Percentiles rank a stretch among this genome's conserved stretches.
phyloP scores from a whole-genome alignment of 64 coral and sea anemone species.

The Montipora capricornis region DNA sequence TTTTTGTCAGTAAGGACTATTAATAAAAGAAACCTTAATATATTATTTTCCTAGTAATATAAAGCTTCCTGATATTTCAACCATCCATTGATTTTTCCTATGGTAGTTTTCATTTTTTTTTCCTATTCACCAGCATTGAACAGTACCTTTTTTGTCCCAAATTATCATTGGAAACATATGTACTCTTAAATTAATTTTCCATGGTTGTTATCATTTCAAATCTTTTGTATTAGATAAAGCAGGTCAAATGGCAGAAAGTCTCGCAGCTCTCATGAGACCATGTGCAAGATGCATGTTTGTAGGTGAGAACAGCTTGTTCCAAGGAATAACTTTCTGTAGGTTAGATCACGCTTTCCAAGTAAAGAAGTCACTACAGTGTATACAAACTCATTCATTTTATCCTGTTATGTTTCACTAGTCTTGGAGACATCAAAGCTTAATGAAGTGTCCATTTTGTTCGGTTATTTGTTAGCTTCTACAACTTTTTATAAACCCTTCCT shows the following conservation, averaged over 20 bases:
- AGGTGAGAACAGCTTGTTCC: slow-evolving; percentile 53
- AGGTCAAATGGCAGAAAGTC: slow-evolving; percentile 15
- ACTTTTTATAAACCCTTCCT: neutral
- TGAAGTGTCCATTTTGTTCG: no score
- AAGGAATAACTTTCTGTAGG: no score
- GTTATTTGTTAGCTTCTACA: no score
- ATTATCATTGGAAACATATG: neutral
- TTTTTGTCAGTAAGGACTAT: neutral
- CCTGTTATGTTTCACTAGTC: no score
- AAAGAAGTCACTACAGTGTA: no score
- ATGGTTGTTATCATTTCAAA: neutral
- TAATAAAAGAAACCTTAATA: no score
- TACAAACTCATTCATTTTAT: no score
- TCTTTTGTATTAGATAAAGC: neutral
- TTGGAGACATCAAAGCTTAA: no score
- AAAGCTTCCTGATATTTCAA: neutral
- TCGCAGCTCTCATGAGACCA: slow-evolving; percentile 55
- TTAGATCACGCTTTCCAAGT: neutral
- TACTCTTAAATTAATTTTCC: neutral
- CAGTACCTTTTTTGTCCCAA: neutral
- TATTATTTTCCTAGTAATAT: no score
- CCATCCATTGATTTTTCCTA: neutral
- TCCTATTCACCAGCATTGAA: no score
- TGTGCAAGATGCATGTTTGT: slow-evolving; percentile 87
- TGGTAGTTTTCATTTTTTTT: no score